Percentiles rank a stretch among this genome's conserved stretches.
These are phyloP conservation scores for Stegostoma tigrinum DNA, from an alignment of 2,113 vertebrate species.

Conservation along the genomic window DNA sequence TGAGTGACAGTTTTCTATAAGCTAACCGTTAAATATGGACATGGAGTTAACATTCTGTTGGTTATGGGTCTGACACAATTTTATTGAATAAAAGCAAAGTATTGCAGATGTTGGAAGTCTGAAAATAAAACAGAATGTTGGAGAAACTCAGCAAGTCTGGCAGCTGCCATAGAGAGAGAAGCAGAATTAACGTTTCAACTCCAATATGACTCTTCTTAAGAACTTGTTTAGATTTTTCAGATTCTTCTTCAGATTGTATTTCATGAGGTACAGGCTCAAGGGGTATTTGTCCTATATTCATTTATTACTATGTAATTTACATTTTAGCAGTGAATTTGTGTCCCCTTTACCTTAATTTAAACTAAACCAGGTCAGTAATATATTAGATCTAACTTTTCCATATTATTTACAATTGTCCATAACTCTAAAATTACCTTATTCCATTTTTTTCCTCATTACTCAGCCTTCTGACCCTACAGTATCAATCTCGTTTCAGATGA, in stretches of 20 bases:
- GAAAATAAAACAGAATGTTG: too few relatives aligned
- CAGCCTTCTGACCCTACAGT: not conserved
- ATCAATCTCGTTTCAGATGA: slow-evolving; percentile 4
- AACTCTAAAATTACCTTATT: slow-evolving; percentile 1
- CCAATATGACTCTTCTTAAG: too few relatives aligned
- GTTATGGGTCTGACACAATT: too few relatives aligned
- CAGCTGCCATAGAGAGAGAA: too few relatives aligned
- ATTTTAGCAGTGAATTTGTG: not conserved
- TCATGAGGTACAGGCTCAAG: not conserved
- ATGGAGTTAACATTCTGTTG: not conserved
- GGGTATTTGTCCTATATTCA: not conserved
- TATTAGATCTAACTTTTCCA: not conserved
- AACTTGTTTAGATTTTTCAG: too few relatives aligned
- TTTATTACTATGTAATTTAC: not conserved
- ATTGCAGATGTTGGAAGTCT: too few relatives aligned
- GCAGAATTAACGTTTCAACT: too few relatives aligned
- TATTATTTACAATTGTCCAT: not conserved
- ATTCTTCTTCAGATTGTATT: too few relatives aligned
- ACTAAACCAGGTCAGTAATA: too few relatives aligned
- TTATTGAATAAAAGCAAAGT: not conserved
- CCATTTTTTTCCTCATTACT: not conserved
- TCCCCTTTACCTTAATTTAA: not conserved
- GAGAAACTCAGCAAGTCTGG: too few relatives aligned
- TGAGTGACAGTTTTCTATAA: not conserved
- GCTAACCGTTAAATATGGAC: too few relatives aligned